phyloP scores from a whole-genome alignment of 2,113 vertebrate genomes.

The Prochilodus magdalenae region DNA sequence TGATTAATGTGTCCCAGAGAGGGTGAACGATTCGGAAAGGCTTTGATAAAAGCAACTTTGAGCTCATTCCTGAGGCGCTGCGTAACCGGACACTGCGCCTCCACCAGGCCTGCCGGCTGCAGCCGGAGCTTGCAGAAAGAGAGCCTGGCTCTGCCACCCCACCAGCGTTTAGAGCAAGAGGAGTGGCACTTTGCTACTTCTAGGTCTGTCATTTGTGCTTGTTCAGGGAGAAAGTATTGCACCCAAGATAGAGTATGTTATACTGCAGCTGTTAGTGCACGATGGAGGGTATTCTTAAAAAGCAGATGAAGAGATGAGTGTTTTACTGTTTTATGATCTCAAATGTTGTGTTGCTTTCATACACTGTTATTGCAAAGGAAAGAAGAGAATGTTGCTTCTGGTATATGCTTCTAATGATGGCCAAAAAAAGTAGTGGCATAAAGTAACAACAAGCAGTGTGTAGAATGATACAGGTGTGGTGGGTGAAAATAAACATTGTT shows the following conservation, averaged over 20 bases:
- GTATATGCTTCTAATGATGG: too few relatives aligned
- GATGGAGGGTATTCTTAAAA: neutral
- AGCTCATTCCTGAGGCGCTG: conserved; percentile 77
- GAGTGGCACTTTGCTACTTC: neutral
- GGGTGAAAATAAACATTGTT: too few relatives aligned
- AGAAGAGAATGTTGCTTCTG: too few relatives aligned
- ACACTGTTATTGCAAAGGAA: too few relatives aligned
- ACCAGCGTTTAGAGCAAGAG: neutral
- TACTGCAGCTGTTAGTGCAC: neutral
- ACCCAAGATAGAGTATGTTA: neutral
- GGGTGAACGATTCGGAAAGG: conserved; percentile 65
- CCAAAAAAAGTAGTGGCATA: too few relatives aligned
- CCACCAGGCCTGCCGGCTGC: conserved; percentile 42
- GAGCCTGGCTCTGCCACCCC: conserved; percentile 8
- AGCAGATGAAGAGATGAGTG: neutral
- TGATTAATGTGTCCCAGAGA: conserved; percentile 79
- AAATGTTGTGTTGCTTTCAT: neutral
- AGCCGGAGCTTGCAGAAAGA: conserved; percentile 22
- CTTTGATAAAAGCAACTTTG: conserved; percentile 78
- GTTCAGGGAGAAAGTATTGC: neutral
- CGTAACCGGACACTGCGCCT: conserved; percentile 72
- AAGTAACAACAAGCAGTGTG: too few relatives aligned
- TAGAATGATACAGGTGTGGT: too few relatives aligned
- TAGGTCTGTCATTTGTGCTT: neutral
- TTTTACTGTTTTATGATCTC: neutral